These are phyloP conservation scores for Eueides isabella DNA, from an alignment of 1,140 invertebrate genomes.

Conservation along the genomic window DNA sequence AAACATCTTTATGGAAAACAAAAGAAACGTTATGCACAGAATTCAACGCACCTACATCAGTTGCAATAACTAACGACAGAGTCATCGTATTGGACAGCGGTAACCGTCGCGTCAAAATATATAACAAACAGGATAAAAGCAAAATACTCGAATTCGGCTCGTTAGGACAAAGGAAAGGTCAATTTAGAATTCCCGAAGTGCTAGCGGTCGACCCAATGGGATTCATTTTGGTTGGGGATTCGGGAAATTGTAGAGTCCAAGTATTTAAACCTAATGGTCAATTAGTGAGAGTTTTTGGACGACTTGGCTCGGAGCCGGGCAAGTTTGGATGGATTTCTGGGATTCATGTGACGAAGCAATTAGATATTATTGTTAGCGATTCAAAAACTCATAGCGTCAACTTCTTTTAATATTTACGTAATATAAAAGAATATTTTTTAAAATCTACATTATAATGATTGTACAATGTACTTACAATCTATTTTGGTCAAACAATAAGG, in stretches of 20 bases:
- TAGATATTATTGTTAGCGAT: conserved; percentile 87
- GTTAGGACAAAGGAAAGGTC: conserved; percentile 84
- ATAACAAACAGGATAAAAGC: conserved; percentile 79
- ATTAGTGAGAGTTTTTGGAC: conserved; percentile 85
- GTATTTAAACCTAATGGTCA: conserved; percentile 86
- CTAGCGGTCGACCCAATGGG: conserved; percentile 87
- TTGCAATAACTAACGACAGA: conserved; percentile 83
- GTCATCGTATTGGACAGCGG: conserved; percentile 86
- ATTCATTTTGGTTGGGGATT: conserved; percentile 89
- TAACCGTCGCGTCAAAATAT: conserved; percentile 85
- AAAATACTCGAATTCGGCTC: conserved; percentile 84
- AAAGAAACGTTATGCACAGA: conserved; percentile 74
- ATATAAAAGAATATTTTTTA: conserved; percentile 11
- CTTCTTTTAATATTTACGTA: conserved; percentile 82
- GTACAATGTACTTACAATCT: no score
- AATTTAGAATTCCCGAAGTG: conserved; percentile 86
- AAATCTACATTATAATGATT: neutral
- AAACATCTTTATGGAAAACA: conserved; percentile 56
- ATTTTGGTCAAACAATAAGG: no score
- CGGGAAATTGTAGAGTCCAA: conserved; percentile 89
- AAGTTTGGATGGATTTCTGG: conserved; percentile 89
- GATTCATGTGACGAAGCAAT: conserved; percentile 84
- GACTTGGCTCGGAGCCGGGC: conserved; percentile 82
- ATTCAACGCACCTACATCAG: conserved; percentile 87
- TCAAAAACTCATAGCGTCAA: conserved; percentile 87